Evolutionary conservation across 2,888 invertebrate species (phyloP).

Genomic region (Andrena dorsata): DNA sequence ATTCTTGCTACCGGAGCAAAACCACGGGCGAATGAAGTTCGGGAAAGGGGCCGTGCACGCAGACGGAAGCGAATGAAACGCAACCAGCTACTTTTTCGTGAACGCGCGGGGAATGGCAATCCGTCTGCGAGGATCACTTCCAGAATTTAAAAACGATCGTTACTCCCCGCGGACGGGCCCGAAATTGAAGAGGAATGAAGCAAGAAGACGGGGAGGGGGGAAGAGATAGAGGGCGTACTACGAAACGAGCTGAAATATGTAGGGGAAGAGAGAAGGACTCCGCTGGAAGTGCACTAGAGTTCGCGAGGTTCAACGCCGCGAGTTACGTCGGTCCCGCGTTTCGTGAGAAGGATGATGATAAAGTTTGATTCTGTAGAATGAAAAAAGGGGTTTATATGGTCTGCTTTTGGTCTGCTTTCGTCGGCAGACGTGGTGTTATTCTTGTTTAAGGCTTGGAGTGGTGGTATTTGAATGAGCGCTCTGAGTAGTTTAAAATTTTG

Average conservation of each 20-base stretch:
- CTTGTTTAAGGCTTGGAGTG: background rate
- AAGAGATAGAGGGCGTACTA: background rate
- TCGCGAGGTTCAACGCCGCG: slow-evolving; percentile 52
- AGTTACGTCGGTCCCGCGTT: slow-evolving; percentile 52
- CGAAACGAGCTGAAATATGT: slow-evolving; percentile 4
- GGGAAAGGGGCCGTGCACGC: background rate
- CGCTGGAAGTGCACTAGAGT: slow-evolving; percentile 35
- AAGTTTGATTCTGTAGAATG: slow-evolving; percentile 44
- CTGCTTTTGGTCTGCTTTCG: background rate
- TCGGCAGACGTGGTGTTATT: background rate
- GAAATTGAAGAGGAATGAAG: background rate
- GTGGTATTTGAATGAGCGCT: background rate
- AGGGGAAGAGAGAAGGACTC: background rate
- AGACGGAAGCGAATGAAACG: slow-evolving; percentile 15
- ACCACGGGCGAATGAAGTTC: background rate
- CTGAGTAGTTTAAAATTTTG: background rate
- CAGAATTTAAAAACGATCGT: slow-evolving; percentile 64
- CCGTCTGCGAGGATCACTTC: slow-evolving; percentile 53
- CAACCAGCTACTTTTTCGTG: slow-evolving; percentile 14
- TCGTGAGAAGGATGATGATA: slow-evolving; percentile 54
- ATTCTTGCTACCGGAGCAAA: background rate
- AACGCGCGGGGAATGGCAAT: slow-evolving; percentile 41
- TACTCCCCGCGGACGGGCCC: slow-evolving; percentile 3
- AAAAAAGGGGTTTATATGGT: slow-evolving; percentile 8
- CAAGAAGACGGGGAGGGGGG: background rate